Conservation (phyloP, 2,113 vertebrate species). For the Anser cygnoides region DNA sequence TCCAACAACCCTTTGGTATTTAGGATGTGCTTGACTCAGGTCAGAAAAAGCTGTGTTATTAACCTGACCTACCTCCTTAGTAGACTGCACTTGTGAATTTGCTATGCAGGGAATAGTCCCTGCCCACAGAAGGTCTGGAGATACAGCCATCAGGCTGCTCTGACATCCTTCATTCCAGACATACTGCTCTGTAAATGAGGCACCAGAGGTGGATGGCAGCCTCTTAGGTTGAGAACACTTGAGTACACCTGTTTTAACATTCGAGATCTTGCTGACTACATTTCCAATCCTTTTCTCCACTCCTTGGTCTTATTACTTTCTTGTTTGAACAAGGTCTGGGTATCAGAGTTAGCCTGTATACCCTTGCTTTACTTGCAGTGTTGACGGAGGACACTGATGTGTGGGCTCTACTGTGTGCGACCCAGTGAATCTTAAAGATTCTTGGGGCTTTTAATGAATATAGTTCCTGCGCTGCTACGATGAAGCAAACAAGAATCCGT, state of each 20-base stretch:
- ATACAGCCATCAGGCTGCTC: neutral
- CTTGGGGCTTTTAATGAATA: neutral
- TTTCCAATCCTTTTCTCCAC: neutral
- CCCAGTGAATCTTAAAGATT: neutral
- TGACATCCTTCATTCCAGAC: neutral
- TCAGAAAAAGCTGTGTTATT: neutral
- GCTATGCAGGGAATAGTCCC: neutral
- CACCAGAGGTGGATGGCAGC: neutral
- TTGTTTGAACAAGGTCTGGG: neutral
- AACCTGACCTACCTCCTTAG: neutral
- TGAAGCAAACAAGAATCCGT: neutral
- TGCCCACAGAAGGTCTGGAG: neutral
- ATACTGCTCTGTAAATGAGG: neutral
- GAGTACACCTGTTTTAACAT: neutral
- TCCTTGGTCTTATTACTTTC: neutral
- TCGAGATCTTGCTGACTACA: neutral
- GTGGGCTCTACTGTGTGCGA: neutral
- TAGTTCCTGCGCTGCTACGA: neutral
- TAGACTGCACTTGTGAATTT: neutral
- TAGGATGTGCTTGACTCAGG: neutral
- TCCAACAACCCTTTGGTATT: neutral
- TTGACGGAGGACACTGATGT: neutral
- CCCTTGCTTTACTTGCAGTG: neutral
- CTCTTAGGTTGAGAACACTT: neutral
- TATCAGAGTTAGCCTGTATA: neutral